Evolutionary conservation across 53 echinoderm and acorn worm species (phyloP).

Genomic region (Mesocentrotus franciscanus): DNA sequence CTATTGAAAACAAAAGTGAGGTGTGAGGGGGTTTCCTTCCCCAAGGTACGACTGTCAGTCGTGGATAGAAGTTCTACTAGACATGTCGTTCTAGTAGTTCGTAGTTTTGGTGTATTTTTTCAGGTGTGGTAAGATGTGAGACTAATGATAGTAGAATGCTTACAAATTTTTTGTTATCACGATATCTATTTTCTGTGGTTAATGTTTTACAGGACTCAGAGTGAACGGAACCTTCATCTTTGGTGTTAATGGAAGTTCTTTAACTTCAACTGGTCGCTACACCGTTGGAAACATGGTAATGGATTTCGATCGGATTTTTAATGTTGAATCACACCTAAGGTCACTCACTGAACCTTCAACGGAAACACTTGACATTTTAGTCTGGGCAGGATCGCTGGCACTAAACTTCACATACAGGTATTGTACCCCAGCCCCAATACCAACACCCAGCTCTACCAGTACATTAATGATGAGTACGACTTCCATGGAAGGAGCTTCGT

Average conservation of each 20-base stretch:
- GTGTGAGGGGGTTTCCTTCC: no score
- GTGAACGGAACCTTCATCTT: not conserved
- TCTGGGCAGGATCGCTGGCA: not conserved
- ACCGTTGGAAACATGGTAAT: not conserved
- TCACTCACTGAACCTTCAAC: constrained; percentile 16
- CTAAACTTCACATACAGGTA: not conserved
- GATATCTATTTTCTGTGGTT: not conserved
- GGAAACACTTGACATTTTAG: not conserved
- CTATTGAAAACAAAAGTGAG: no score
- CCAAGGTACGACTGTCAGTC: no score
- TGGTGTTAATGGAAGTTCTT: not conserved
- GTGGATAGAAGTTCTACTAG: no score
- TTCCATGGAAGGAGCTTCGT: not conserved
- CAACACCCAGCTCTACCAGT: not conserved
- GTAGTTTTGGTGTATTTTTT: no score
- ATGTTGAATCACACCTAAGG: not conserved
- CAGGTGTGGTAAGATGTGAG: no score
- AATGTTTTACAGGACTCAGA: not conserved
- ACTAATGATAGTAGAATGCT: no score
- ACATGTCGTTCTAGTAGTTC: no score
- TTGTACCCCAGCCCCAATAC: not conserved
- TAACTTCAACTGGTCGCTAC: not conserved
- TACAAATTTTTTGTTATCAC: no score
- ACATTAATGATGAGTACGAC: not conserved
- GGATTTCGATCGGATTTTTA: not conserved